These are phyloP conservation scores for Tryphoninae sp. DNA, from an alignment of 2,888 invertebrate species.

Conservation along the genomic window DNA sequence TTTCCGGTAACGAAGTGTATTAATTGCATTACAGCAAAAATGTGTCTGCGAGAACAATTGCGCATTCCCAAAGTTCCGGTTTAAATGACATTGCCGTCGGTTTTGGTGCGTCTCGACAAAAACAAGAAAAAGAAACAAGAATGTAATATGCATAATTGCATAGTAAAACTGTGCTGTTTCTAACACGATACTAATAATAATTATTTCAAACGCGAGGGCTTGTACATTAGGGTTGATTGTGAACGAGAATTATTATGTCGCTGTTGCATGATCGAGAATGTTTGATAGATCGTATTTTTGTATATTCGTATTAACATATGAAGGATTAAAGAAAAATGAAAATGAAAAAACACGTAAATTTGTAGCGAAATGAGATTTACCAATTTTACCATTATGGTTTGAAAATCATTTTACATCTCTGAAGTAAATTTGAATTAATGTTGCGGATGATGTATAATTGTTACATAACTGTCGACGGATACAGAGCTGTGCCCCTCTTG, in stretches of 20 bases:
- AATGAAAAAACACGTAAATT: not conserved
- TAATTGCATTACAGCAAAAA: conserved; percentile 4
- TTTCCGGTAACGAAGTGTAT: conserved; percentile 16
- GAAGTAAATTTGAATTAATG: conserved; percentile 5
- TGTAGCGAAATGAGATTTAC: conserved; percentile 37
- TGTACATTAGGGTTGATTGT: conserved; percentile 35
- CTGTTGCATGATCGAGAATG: conserved; percentile 51
- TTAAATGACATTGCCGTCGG: not conserved
- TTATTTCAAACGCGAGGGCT: conserved; percentile 35
- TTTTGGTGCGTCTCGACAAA: not conserved
- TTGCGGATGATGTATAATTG: conserved; percentile 36
- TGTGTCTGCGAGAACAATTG: not conserved
- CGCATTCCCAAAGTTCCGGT: conserved; percentile 6
- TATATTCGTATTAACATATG: conserved; percentile 50
- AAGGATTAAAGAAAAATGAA: conserved; percentile 32
- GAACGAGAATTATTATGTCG: conserved; percentile 35
- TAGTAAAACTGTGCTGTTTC: conserved; percentile 10
- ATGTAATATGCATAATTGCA: conserved; percentile 6
- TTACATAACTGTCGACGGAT: conserved; percentile 41
- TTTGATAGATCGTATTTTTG: conserved; percentile 59
- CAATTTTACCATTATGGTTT: conserved; percentile 19
- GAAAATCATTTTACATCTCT: conserved; percentile 17
- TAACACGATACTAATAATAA: conserved; percentile 13
- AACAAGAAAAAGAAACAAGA: not conserved
- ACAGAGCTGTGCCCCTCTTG: conserved; percentile 37